Conservation (phyloP, 1,140 invertebrate genomes). For the Chrysopa pallens region DNA sequence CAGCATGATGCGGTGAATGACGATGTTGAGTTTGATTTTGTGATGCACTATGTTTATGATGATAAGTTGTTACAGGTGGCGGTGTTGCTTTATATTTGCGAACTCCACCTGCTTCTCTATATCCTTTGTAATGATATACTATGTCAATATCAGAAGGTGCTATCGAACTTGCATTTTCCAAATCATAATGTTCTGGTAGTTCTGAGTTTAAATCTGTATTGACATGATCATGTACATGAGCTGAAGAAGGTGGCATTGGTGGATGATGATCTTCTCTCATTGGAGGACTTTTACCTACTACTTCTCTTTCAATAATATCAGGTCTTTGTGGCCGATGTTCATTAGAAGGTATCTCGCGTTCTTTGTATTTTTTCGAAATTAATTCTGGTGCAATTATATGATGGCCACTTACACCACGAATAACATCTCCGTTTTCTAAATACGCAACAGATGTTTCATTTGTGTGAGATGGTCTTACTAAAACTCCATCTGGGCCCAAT, state of each 20-base stretch:
- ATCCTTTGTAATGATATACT: conserved; percentile 91
- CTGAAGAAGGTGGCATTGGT: conserved; percentile 42
- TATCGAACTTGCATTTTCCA: conserved; percentile 93
- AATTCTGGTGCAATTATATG: conserved; percentile 62
- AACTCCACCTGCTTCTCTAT: conserved; percentile 59
- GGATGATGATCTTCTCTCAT: conserved; percentile 58
- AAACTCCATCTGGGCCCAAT: conserved; percentile 29
- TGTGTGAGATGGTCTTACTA: conserved; percentile 31
- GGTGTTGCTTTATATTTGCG: conserved; percentile 71
- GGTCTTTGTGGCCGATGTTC: conserved; percentile 61
- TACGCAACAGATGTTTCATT: conserved; percentile 38
- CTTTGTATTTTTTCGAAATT: conserved; percentile 74
- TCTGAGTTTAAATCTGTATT: conserved; percentile 56
- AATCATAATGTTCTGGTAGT: conserved; percentile 86
- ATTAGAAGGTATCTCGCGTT: conserved; percentile 46
- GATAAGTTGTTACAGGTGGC: conserved; percentile 49
- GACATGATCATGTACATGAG: conserved; percentile 46
- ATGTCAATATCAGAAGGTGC: conserved; percentile 95
- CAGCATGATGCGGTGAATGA: conserved; percentile 46
- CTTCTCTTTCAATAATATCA: conserved; percentile 84
- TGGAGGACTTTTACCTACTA: conserved; percentile 60
- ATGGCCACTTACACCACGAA: conserved; percentile 40
- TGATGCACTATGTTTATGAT: conserved; percentile 55
- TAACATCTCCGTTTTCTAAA: conserved; percentile 45
- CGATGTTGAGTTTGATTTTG: conserved; percentile 41